phyloP scores from a whole-genome alignment of 2,113 vertebrate species.

The Triplophysa siluroides region DNA sequence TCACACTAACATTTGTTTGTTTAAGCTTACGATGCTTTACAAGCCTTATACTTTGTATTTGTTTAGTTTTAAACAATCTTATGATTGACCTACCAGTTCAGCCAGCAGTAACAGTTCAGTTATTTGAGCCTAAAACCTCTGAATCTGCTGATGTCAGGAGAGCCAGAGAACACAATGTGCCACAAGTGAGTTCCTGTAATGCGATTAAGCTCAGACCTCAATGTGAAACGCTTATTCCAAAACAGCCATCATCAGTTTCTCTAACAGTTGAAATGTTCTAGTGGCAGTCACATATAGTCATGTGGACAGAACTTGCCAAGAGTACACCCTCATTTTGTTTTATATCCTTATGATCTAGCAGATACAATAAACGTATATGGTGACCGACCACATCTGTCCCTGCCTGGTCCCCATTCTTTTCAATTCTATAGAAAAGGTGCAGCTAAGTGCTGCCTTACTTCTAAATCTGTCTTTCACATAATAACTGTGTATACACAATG shows the following conservation, averaged over 20 bases:
- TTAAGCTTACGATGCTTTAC: too few species aligned
- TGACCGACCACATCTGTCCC: too few species aligned
- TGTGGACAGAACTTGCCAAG: background rate
- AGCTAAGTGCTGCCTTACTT: too few species aligned
- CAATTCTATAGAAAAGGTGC: too few species aligned
- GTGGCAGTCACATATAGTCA: background rate
- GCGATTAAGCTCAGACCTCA: constrained; percentile 15
- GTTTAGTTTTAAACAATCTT: too few species aligned
- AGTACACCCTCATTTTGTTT: background rate
- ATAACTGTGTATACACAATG: too few species aligned
- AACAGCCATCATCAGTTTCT: background rate
- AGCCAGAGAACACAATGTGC: constrained; percentile 27
- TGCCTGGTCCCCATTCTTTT: too few species aligned
- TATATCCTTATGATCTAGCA: too few species aligned
- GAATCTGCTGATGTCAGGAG: constrained; percentile 51
- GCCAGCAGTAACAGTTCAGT: constrained; percentile 17
- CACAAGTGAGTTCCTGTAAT: constrained; percentile 18
- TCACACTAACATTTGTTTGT: too few species aligned
- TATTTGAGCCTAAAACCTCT: background rate
- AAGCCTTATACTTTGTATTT: too few species aligned
- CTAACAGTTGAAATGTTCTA: background rate
- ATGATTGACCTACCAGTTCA: background rate
- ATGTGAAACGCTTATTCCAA: constrained; percentile 18
- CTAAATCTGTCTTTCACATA: too few species aligned
- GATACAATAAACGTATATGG: too few species aligned